phyloP scores from a whole-genome alignment of 2,113 vertebrate species.

The Sinocyclocheilus rhinocerous region DNA sequence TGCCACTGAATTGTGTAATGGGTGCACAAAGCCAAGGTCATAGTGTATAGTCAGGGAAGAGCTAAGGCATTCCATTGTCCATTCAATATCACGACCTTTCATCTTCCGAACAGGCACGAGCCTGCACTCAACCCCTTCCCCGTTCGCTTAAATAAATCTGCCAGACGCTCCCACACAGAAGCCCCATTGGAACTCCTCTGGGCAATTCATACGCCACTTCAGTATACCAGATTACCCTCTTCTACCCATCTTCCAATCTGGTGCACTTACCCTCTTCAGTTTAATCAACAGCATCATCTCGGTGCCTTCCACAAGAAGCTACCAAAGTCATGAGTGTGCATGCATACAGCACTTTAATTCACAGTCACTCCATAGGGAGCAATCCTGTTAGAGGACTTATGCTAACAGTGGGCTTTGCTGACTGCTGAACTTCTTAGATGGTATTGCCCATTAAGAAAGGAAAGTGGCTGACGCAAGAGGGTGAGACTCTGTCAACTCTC shows the following conservation, averaged over 20 bases:
- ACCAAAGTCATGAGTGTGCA: slow-evolving; percentile 42
- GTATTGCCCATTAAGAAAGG: slow-evolving; percentile 29
- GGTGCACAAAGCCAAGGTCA: slow-evolving; percentile 95
- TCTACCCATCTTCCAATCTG: slow-evolving; percentile 45
- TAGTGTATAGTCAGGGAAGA: slow-evolving; percentile 62
- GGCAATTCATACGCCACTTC: slow-evolving; percentile 34
- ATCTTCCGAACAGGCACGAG: slow-evolving; percentile 55
- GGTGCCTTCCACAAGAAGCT: slow-evolving; percentile 25
- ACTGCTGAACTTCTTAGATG: slow-evolving; percentile 33
- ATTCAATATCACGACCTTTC: slow-evolving; percentile 66
- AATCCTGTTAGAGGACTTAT: slow-evolving; percentile 53
- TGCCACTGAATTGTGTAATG: slow-evolving; percentile 95
- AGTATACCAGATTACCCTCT: slow-evolving; percentile 36
- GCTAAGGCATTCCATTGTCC: slow-evolving; percentile 58
- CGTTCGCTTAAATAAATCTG: slow-evolving; percentile 51
- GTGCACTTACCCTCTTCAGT: slow-evolving; percentile 33
- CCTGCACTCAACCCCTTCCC: slow-evolving; percentile 42
- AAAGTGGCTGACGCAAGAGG: neutral
- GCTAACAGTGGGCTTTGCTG: slow-evolving; percentile 50
- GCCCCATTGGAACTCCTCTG: neutral
- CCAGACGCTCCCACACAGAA: slow-evolving; percentile 27
- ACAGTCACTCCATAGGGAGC: slow-evolving; percentile 32
- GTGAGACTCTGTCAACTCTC: neutral
- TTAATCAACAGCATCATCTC: slow-evolving; percentile 32
- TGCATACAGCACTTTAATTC: slow-evolving; percentile 52